phyloP scores from a whole-genome alignment of 2,797 vertebrate genomes.

The Oceanodroma leucorhoa region DNA sequence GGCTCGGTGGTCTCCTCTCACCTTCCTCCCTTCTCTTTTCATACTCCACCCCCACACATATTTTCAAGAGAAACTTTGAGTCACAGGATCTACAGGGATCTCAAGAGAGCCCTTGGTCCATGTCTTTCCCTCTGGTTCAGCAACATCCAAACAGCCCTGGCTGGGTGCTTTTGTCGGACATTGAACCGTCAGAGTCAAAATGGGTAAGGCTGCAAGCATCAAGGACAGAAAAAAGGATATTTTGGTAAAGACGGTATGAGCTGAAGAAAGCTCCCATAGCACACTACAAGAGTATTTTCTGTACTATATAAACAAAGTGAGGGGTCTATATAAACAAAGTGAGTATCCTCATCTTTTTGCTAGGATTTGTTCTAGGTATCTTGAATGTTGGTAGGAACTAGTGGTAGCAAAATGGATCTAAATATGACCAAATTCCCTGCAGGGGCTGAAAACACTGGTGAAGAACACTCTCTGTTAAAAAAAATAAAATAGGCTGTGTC shows the following conservation, averaged over 20 bases:
- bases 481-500: neutral
- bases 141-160: neutral
- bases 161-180: neutral
- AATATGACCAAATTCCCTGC: neutral
- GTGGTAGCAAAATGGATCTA: neutral
- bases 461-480: neutral
- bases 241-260: neutral
- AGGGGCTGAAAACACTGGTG: neutral
- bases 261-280: neutral
- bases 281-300: neutral
- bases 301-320: neutral
- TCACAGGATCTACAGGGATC: neutral
- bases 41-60: fast-evolving
- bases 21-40: neutral
- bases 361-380: neutral
- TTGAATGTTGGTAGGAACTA: neutral
- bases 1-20: neutral
- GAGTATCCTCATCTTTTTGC: neutral
- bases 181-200: neutral
- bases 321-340: neutral
- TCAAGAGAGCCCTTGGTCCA: neutral
- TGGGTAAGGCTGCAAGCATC: neutral
- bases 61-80: neutral
- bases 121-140: neutral
- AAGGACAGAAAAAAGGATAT: neutral